phyloP scores from a whole-genome alignment of 2,113 vertebrate genomes.

The Thymallus thymallus region DNA sequence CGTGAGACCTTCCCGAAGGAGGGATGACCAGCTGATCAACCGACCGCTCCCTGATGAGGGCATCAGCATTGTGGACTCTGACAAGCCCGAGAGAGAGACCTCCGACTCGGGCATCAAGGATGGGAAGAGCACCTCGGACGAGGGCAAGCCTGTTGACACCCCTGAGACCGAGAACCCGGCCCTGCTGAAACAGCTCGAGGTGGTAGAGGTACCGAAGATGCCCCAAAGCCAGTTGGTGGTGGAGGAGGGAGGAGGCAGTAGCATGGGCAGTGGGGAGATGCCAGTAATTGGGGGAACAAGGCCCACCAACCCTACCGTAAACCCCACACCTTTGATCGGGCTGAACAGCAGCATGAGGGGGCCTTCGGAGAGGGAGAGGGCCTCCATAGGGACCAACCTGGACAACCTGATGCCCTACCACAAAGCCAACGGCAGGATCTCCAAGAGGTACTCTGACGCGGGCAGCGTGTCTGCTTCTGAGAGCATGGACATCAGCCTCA shows the following conservation, averaged over 20 bases:
- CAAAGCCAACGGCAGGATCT: conserved; percentile 37
- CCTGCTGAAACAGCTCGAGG: conserved; percentile 6
- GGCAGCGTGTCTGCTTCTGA: conserved; percentile 77
- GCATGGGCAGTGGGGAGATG: not conserved
- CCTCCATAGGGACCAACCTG: conserved; percentile 33
- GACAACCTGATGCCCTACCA: conserved; percentile 32
- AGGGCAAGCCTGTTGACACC: conserved; percentile 61
- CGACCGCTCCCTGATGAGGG: conserved; percentile 46
- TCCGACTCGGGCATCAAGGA: conserved; percentile 71
- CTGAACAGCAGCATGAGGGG: conserved; percentile 7
- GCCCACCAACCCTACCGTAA: not conserved
- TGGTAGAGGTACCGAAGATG: not conserved
- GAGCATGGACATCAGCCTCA: conserved; percentile 77
- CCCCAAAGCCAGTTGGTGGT: conserved; percentile 17
- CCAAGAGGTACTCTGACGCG: conserved; percentile 76
- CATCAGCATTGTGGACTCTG: conserved; percentile 42
- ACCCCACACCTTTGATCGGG: not conserved
- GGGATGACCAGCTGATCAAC: conserved; percentile 34
- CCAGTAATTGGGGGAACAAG: not conserved
- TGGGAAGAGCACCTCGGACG: conserved; percentile 64
- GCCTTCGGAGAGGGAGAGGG: conserved; percentile 14
- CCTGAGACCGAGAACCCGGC: conserved; percentile 52
- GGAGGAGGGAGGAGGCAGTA: not conserved
- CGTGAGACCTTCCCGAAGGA: conserved; percentile 18
- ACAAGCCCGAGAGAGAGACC: conserved; percentile 68